Evolutionary conservation across 2,113 vertebrate species (phyloP).

Genomic region (Vulpes vulpes): DNA sequence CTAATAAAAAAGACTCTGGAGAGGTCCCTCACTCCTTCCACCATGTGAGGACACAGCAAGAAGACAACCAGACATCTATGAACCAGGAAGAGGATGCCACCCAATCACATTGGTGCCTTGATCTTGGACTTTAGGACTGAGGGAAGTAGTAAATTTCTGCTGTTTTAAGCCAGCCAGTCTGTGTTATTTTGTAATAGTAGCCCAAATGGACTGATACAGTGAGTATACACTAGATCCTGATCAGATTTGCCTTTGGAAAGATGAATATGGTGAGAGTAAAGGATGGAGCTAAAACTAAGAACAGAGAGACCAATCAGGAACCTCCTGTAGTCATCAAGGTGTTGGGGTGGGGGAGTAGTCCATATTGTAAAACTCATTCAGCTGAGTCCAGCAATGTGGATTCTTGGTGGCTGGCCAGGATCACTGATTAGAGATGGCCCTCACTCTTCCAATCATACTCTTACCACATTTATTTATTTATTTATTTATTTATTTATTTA

Average conservation of each 20-base stretch:
- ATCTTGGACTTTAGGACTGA: background rate
- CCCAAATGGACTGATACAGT: background rate
- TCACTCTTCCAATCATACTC: background rate
- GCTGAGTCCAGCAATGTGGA: background rate
- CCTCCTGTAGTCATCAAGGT: background rate
- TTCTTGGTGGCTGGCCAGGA: background rate
- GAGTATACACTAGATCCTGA: background rate
- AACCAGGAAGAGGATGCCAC: background rate
- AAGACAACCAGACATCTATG: background rate
- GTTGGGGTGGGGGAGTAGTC: rapidly evolving
- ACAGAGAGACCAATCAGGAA: background rate
- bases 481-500: background rate
- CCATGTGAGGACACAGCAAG: background rate
- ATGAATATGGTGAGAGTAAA: background rate
- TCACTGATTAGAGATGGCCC: background rate
- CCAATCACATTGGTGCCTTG: background rate
- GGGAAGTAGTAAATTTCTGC: background rate
- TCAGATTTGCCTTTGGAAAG: background rate
- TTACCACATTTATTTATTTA: background rate
- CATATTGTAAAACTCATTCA: background rate
- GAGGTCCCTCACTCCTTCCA: background rate
- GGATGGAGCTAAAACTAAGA: background rate
- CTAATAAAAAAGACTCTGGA: background rate
- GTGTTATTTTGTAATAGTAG: background rate
- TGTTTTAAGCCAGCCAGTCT: background rate